Conservation (phyloP, 1,140 invertebrate genomes). For the Bombus soroeensis region DNA sequence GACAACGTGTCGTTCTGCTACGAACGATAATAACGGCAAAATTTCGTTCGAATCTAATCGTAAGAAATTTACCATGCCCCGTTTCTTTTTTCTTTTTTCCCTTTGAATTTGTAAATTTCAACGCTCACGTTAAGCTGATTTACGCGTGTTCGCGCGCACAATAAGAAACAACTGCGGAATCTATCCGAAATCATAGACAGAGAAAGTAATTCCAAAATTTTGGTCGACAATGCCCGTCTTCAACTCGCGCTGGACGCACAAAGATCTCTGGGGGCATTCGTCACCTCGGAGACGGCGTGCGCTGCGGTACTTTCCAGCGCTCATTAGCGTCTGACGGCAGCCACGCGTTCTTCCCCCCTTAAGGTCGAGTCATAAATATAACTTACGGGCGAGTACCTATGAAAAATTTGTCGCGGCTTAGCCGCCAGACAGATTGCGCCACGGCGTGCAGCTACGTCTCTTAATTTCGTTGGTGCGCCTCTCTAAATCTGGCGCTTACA, state of each 20-base stretch:
- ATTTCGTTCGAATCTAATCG: neutral
- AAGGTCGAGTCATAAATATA: slow-evolving; percentile 75
- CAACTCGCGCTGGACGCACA: neutral
- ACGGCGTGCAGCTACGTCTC: slow-evolving; percentile 46
- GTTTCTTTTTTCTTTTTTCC: rapidly evolving
- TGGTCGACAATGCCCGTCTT: neutral
- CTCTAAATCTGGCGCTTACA: slow-evolving; percentile 52
- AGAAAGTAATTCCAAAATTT: neutral
- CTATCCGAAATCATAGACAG: neutral
- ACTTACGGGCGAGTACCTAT: slow-evolving; percentile 70
- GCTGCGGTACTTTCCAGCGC: slow-evolving; percentile 55
- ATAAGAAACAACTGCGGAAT: too few species aligned
- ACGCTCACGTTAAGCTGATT: too few species aligned
- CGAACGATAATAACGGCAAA: neutral
- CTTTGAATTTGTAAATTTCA: neutral
- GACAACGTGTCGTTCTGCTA: neutral
- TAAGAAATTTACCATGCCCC: too few species aligned
- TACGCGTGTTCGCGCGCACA: too few species aligned
- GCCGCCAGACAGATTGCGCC: slow-evolving; percentile 64
- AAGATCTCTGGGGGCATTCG: slow-evolving; percentile 68
- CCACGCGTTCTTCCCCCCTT: slow-evolving; percentile 61
- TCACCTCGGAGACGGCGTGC: slow-evolving; percentile 57
- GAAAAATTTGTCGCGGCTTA: slow-evolving; percentile 73
- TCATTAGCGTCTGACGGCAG: slow-evolving; percentile 72
- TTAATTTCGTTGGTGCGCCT: slow-evolving; percentile 47